Base-by-base conservation (phyloP, 2,888 invertebrate species). In the Eupithecia insigniata region DNA sequence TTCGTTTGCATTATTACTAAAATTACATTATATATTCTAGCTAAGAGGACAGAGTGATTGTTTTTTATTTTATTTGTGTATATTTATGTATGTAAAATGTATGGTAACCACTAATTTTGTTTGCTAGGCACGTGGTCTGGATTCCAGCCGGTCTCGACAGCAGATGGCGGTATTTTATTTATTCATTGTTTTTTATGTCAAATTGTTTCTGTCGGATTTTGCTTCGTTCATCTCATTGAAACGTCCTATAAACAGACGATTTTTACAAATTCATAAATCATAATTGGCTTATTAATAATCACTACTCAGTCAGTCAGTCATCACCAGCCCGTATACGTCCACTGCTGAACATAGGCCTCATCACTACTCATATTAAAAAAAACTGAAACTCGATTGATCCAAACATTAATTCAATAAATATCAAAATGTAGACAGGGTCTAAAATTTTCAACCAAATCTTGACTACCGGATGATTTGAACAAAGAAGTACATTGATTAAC, bases 91-190 rank as follows among this genome's bases (percentile, higher is more conserved):
- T 72, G 55, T 77, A 70, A 70, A 75, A 22, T 7, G 12, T 39
- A 22, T 22, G 36, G 76, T 86, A 86, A 87, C 82, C n/a, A 84
- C 84, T 86, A 88, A 89, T 90, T 92, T 87, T 92, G 84, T 91
- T 90, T 82, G 84, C 76, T 92, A 92, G 93, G 90, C 85, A 81
- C 82, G 78, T 91, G 93, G 92, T 83, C 92, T 82, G 93, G 91
- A 75, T 92, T 92, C 86, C 88, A 83, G 80, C 83, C 92, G 69
- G 92, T 93, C 72, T 80, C 93, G 70, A 84, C 89, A 72, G 79
- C 79, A 67, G 92, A 93, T 81, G 82, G 87, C 87, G 93, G 93
- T 93, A 93, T 83, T 83, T 83, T 83, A 83, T 79, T 82, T 81
- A 79, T 79, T 76, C 76, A 70, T 81, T 66, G 69, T 79, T 18